A percentile compares a stretch with the other conserved stretches of the same genome.
These are phyloP conservation scores for Ormyrus thymus DNA, from an alignment of 2,888 invertebrate species.

Conservation along the genomic window DNA sequence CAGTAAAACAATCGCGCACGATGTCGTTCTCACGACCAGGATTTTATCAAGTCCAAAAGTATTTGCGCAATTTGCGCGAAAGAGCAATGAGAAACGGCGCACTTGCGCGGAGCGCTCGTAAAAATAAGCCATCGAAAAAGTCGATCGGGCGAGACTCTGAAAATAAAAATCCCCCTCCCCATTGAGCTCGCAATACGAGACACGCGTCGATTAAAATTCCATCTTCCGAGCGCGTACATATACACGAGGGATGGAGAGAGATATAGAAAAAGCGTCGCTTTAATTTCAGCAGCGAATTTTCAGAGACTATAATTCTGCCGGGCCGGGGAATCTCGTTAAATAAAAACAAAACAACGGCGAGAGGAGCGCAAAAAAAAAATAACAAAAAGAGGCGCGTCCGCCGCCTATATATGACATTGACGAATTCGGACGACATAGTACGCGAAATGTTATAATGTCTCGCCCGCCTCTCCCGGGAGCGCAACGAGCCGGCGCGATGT, in stretches of 20 bases:
- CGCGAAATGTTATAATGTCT: conserved; percentile 38
- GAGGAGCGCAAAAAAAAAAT: background rate
- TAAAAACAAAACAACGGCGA: conserved; percentile 1
- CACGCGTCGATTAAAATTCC: conserved; percentile 3
- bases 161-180: too few species aligned
- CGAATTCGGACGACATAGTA: conserved; percentile 19
- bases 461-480: conserved; percentile 5
- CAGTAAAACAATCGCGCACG: too few species aligned
- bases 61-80: too few species aligned
- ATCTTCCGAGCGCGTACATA: background rate
- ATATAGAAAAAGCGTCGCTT: background rate
- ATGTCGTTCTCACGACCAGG: too few species aligned
- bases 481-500: background rate
- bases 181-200: too few species aligned
- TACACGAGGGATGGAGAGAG: too few species aligned
- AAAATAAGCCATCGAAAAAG: too few species aligned
- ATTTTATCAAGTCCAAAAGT: too few species aligned
- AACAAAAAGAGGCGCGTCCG: background rate
- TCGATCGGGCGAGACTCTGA: too few species aligned
- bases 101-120: too few species aligned
- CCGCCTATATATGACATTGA: conserved; percentile 21
- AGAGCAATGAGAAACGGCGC: too few species aligned
- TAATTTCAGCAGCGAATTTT: conserved; percentile 2
- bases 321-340: conserved; percentile 1
- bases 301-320: conserved; percentile 5